Conservation (phyloP, 1,140 invertebrate genomes). For the Campoletis sonorensis region DNA sequence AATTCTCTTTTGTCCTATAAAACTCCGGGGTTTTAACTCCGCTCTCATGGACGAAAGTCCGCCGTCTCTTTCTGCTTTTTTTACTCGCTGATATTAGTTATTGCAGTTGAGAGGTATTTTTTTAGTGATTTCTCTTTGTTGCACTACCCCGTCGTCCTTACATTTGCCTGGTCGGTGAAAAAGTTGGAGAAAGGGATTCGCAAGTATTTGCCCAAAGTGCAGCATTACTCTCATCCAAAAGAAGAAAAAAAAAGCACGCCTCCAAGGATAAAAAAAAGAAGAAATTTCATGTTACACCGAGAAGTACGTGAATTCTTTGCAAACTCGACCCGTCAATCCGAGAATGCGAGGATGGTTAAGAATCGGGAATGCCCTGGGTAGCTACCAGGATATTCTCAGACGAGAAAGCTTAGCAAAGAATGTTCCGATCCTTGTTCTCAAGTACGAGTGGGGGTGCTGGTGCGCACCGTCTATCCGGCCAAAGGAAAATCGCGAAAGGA, state of each 20-base stretch:
- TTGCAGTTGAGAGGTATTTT: too few species aligned
- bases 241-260: neutral
- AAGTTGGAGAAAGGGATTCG: too few species aligned
- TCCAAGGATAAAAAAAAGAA: neutral
- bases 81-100: too few species aligned
- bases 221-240: too few species aligned
- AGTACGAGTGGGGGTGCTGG: conserved; percentile 7
- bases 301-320: neutral
- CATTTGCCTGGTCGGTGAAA: too few species aligned
- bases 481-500: conserved; percentile 66
- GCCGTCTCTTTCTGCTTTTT: too few species aligned
- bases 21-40: too few species aligned
- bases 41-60: too few species aligned
- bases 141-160: too few species aligned
- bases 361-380: neutral
- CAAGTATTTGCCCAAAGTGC: too few species aligned
- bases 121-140: too few species aligned
- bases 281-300: neutral
- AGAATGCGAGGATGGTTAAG: conserved; percentile 8
- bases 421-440: conserved; percentile 7
- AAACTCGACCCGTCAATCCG: neutral
- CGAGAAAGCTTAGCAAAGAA: conserved; percentile 1
- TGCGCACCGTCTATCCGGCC: conserved; percentile 57
- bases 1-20: neutral
- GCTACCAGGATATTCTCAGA: neutral